These are phyloP conservation scores for Drosophila crucigera DNA, from an alignment of 2,888 invertebrate species.

Conservation along the genomic window DNA sequence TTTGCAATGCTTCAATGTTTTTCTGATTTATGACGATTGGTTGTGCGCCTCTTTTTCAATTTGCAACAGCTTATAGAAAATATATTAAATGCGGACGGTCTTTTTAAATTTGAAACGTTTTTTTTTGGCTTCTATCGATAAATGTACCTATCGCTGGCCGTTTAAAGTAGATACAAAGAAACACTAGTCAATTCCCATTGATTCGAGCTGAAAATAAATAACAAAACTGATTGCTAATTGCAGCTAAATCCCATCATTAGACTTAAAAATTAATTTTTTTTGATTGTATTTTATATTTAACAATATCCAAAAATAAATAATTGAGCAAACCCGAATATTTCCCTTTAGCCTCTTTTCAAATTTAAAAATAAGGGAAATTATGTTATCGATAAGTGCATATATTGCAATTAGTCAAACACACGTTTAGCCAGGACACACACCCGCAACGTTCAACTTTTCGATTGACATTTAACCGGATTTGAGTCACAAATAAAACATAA, in stretches of 20 bases:
- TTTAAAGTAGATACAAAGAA: not conserved
- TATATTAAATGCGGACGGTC: not conserved
- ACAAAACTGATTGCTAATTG: not conserved
- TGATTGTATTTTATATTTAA: not conserved
- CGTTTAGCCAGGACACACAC: slow-evolving; percentile 8
- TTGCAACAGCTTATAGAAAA: not conserved
- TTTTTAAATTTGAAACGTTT: not conserved
- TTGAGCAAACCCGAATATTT: not conserved
- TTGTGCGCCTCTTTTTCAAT: not conserved
- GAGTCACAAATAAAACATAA: not conserved
- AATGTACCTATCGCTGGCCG: not conserved
- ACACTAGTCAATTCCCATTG: not conserved
- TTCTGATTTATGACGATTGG: not conserved
- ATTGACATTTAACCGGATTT: not conserved
- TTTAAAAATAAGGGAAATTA: not conserved
- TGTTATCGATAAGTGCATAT: slow-evolving; percentile 7
- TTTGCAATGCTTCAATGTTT: slow-evolving; percentile 17
- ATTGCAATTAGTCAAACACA: not conserved
- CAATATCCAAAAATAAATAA: not conserved
- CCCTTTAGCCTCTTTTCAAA: not conserved
- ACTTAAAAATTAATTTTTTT: not conserved
- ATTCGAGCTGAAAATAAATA: not conserved
- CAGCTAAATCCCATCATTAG: not conserved
- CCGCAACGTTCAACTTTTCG: not conserved
- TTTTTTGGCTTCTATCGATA: not conserved